These are phyloP conservation scores for Petrolisthes cinctipes DNA, from an alignment of 2,888 invertebrate species.

Conservation along the genomic window DNA sequence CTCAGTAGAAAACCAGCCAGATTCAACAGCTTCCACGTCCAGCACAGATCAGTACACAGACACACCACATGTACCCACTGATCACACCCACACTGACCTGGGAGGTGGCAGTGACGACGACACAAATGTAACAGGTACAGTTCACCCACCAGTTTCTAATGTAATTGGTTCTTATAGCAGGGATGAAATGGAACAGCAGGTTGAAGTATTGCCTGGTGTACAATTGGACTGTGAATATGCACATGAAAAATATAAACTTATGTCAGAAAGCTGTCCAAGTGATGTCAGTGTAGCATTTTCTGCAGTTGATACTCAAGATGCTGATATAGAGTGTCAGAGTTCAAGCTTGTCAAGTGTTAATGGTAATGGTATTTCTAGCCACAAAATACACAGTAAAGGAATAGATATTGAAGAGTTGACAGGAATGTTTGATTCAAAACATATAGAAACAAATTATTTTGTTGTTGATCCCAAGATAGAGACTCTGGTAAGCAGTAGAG, in stretches of 20 bases:
- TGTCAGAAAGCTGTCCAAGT: background rate
- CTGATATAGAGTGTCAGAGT: background rate
- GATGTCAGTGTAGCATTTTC: constrained; percentile 1
- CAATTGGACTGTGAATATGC: background rate
- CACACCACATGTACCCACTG: background rate
- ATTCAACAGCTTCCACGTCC: constrained; percentile 15
- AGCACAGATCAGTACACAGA: constrained; percentile 17
- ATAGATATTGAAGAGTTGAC: no score
- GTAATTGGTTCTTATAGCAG: background rate
- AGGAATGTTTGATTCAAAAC: no score
- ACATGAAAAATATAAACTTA: background rate
- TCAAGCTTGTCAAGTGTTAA: no score
- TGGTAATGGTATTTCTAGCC: no score
- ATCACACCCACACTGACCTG: constrained; percentile 15
- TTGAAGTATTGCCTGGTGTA: background rate
- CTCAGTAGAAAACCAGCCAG: constrained; percentile 38
- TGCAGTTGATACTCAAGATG: background rate
- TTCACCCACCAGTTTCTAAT: background rate
- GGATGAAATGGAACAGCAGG: background rate
- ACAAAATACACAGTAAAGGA: no score
- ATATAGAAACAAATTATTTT: no score
- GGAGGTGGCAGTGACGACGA: constrained; percentile 37
- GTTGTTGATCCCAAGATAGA: background rate
- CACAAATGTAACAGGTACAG: constrained; percentile 36
- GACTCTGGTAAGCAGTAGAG: background rate